These are phyloP conservation scores for Diceros bicornis DNA, from an alignment of 2,797 vertebrate species.

Conservation along the genomic window DNA sequence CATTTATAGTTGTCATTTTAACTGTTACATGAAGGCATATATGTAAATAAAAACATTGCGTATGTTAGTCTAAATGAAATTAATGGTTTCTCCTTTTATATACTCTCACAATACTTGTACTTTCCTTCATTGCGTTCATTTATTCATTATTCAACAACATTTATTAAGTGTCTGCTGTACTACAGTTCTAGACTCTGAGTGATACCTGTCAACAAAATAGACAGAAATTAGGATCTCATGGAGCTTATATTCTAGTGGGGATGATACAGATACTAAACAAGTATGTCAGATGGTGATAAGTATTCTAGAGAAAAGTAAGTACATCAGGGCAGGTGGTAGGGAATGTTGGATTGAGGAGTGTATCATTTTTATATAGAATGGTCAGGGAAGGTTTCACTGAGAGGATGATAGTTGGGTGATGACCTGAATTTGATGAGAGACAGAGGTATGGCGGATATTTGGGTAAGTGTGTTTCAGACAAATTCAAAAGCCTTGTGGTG, in stretches of 20 bases:
- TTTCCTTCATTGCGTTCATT: slow-evolving; percentile 15
- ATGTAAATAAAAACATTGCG: not conserved
- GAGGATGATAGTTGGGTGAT: not conserved
- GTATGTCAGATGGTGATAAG: slow-evolving; percentile 26
- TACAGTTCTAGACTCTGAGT: slow-evolving; percentile 16
- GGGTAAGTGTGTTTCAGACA: not conserved
- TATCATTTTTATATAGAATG: not conserved
- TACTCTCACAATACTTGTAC: not conserved
- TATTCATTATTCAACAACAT: not conserved
- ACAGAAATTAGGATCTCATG: slow-evolving; percentile 39
- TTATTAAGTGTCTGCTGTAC: not conserved
- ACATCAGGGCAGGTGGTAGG: not conserved
- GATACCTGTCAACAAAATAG: slow-evolving; percentile 25
- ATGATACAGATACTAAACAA: not conserved
- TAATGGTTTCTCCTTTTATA: not conserved
- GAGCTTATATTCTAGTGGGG: not conserved
- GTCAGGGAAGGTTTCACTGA: not conserved
- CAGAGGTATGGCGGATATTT: not conserved
- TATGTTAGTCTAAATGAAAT: not conserved
- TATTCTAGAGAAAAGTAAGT: slow-evolving; percentile 45
- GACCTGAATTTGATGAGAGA: not conserved
- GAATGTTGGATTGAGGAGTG: not conserved
- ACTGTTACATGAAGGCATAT: not conserved
- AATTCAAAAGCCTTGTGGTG: not conserved
- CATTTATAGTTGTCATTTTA: slow-evolving; percentile 32